phyloP scores from a whole-genome alignment of 2,797 vertebrate genomes.

The Phaenicophaeus curvirostris region DNA sequence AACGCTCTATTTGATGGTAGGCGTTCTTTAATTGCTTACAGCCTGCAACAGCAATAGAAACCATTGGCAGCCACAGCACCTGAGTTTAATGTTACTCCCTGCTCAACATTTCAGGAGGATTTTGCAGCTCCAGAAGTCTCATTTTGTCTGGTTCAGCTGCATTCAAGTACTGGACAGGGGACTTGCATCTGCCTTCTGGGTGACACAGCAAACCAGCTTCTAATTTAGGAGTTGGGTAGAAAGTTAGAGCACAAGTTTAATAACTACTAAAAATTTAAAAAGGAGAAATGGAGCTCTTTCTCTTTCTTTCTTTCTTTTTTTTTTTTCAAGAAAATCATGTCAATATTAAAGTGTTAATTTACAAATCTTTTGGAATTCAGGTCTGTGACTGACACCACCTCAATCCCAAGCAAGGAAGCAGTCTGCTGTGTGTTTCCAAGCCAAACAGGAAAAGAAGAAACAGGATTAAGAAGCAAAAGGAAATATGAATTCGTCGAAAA shows the following conservation, averaged over 20 bases:
- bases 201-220: neutral
- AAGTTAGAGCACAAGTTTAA: neutral
- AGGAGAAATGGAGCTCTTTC: neutral
- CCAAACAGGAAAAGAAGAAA: neutral
- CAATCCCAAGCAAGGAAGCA: neutral
- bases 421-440: neutral
- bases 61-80: slow-evolving; percentile 53
- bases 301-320: neutral
- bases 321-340: fast-evolving
- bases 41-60: slow-evolving; percentile 70
- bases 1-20: slow-evolving; percentile 59
- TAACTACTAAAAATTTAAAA: neutral
- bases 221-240: neutral
- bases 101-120: slow-evolving; percentile 38
- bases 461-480: neutral
- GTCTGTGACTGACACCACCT: neutral
- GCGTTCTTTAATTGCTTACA: slow-evolving; percentile 55
- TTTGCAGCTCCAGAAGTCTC: slow-evolving; percentile 33
- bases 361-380: neutral
- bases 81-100: slow-evolving; percentile 6
- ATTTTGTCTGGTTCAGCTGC: neutral
- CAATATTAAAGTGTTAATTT: neutral
- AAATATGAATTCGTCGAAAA: neutral
- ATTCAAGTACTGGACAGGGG: neutral
- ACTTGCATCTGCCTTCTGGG: neutral